Evolutionary conservation across 2,797 vertebrate genomes (phyloP).

Genomic region (Phrynocephalus vlangalii): DNA sequence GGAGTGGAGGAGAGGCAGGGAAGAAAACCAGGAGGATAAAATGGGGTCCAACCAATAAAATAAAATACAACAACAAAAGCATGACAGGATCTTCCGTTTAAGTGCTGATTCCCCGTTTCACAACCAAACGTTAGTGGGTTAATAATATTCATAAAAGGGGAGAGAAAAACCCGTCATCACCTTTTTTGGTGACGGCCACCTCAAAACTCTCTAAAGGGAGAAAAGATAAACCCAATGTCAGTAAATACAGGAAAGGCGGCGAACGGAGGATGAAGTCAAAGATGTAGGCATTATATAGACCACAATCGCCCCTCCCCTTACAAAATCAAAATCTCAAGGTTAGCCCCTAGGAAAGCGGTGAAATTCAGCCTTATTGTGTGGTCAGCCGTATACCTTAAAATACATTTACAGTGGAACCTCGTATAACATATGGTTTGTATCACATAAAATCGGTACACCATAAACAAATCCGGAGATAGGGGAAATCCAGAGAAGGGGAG

Average conservation of each 20-base stretch:
- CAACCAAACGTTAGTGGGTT: constrained; percentile 94
- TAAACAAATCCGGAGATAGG: too few species aligned
- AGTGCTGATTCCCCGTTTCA: constrained; percentile 93
- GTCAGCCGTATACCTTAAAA: too few species aligned
- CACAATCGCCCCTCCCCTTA: not conserved
- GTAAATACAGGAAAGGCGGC: constrained; percentile 84
- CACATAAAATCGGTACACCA: too few species aligned
- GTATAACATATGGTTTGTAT: too few species aligned
- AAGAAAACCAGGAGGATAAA: constrained; percentile 76
- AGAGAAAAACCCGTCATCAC: constrained; percentile 98
- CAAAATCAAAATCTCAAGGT: constrained; percentile 17
- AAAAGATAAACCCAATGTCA: constrained; percentile 97
- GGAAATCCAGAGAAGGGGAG: not conserved
- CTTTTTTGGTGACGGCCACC: constrained; percentile 99
- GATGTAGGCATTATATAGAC: constrained; percentile 71
- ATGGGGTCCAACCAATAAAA: constrained; percentile 60
- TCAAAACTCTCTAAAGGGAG: constrained; percentile 99
- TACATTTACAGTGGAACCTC: not conserved
- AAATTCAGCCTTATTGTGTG: constrained; percentile 16
- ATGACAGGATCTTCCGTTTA: constrained; percentile 90
- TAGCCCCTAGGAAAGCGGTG: constrained; percentile 9
- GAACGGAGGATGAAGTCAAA: constrained; percentile 77
- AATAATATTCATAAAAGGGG: constrained; percentile 93
- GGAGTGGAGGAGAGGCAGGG: constrained; percentile 62
- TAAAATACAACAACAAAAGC: constrained; percentile 68